phyloP scores from a whole-genome alignment of 2,113 vertebrate species.

The Bos taurus region DNA sequence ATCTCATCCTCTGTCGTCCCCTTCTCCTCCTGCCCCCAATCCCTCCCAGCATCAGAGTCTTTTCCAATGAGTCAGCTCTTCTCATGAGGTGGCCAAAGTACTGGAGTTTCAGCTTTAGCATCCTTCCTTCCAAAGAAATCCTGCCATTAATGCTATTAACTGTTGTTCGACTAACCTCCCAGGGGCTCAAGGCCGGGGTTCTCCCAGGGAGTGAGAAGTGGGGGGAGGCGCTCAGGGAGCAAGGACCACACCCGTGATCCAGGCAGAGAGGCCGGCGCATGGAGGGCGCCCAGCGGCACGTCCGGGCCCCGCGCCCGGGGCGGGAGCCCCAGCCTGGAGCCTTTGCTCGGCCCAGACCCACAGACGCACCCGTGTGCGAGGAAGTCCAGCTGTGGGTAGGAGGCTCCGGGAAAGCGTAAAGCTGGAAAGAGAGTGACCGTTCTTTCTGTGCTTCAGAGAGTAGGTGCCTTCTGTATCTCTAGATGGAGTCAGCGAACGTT shows the following conservation, averaged over 20 bases:
- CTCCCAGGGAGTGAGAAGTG: not conserved
- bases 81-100: too few relatives aligned
- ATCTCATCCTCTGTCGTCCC: too few relatives aligned
- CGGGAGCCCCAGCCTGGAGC: not conserved
- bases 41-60: too few relatives aligned
- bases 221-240: not conserved
- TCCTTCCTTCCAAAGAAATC: too few relatives aligned
- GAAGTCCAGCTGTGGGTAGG: not conserved
- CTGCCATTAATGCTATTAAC: not conserved
- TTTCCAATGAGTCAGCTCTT: too few relatives aligned
- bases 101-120: too few relatives aligned
- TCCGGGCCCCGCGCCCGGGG: rapidly evolving
- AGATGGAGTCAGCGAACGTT: not conserved
- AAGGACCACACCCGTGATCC: not conserved
- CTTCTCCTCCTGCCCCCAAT: too few relatives aligned
- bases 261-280: rapidly evolving
- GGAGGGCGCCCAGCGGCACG: rapidly evolving
- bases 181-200: not conserved
- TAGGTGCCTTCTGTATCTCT: not conserved
- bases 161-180: not conserved
- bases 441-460: not conserved
- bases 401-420: not conserved
- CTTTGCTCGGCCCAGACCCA: not conserved
- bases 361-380: not conserved
- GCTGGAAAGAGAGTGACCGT: not conserved